phyloP scores from a whole-genome alignment of 1,140 invertebrate genomes.

The Hylaeus anthracinus region DNA sequence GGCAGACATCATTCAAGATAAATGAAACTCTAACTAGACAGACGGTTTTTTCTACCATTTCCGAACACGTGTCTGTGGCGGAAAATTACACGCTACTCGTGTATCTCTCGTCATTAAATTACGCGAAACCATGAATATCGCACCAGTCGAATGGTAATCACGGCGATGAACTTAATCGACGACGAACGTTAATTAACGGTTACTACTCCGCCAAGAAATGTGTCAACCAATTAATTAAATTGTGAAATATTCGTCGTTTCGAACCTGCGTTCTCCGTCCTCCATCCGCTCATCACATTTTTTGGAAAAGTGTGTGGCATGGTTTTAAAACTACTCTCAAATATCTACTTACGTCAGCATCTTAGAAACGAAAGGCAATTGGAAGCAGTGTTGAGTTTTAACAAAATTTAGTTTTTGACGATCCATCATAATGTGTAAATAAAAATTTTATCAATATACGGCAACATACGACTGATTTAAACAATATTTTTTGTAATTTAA shows the following conservation, averaged over 20 bases:
- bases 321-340: no score
- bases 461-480: no score
- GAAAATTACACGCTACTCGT: slow-evolving; percentile 2
- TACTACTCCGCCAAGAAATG: background rate
- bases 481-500: no score
- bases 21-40: slow-evolving; percentile 33
- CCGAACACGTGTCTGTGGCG: background rate
- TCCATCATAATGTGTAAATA: no score
- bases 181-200: slow-evolving; percentile 22
- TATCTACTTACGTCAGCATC: no score
- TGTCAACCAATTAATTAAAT: slow-evolving; percentile 32
- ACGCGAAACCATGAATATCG: background rate
- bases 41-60: background rate
- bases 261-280: no score
- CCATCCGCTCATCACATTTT: background rate
- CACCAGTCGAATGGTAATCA: background rate
- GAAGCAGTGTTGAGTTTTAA: no score
- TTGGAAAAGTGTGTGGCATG: background rate
- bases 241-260: background rate
- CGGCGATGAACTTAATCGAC: slow-evolving; percentile 3
- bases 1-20: no score
- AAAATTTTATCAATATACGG: no score
- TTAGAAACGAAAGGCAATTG: no score
- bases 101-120: slow-evolving; percentile 24
- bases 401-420: no score